Evolutionary conservation across 2,888 invertebrate genomes (phyloP).

Genomic region (Drosophila helvetica): DNA sequence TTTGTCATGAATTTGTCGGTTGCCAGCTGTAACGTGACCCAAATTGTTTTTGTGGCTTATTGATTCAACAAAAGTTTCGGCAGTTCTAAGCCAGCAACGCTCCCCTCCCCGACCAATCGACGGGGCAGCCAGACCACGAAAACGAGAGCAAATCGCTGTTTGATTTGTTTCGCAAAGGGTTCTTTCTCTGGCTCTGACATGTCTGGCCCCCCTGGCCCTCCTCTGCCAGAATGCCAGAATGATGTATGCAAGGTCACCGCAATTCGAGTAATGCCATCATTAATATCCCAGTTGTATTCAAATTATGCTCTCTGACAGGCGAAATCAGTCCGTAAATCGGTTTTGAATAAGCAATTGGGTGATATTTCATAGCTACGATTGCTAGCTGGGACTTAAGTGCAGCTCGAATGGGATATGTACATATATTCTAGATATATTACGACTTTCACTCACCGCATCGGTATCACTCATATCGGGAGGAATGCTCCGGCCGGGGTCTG

Average conservation of each 20-base stretch:
- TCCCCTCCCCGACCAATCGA: constrained; percentile 12
- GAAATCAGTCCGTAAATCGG: constrained; percentile 34
- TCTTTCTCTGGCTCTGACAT: constrained; percentile 17
- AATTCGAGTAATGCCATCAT: constrained; percentile 22
- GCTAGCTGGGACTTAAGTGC: constrained; percentile 11
- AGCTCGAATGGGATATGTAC: constrained; percentile 13
- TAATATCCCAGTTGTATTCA: constrained; percentile 43
- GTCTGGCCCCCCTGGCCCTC: constrained; percentile 3
- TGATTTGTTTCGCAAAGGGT: constrained; percentile 72
- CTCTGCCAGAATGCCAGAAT: constrained; percentile 7
- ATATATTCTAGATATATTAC: constrained; percentile 16
- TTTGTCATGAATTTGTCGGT: constrained; percentile 79
- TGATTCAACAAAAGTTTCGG: constrained; percentile 83
- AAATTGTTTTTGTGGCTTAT: constrained; percentile 82
- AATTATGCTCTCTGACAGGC: constrained; percentile 54
- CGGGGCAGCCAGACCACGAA: constrained; percentile 23
- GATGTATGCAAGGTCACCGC: constrained; percentile 46
- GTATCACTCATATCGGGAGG: constrained; percentile 65
- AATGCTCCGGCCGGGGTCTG: constrained; percentile 16
- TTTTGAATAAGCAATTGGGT: constrained; percentile 45
- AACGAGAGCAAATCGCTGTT: constrained; percentile 62
- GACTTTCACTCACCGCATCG: constrained; percentile 70
- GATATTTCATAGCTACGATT: constrained; percentile 6
- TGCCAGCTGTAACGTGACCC: constrained; percentile 83
- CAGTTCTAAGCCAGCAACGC: constrained; percentile 71